Evolutionary conservation across 1,140 invertebrate genomes (phyloP).

Genomic region (Sycophaga agraensis): DNA sequence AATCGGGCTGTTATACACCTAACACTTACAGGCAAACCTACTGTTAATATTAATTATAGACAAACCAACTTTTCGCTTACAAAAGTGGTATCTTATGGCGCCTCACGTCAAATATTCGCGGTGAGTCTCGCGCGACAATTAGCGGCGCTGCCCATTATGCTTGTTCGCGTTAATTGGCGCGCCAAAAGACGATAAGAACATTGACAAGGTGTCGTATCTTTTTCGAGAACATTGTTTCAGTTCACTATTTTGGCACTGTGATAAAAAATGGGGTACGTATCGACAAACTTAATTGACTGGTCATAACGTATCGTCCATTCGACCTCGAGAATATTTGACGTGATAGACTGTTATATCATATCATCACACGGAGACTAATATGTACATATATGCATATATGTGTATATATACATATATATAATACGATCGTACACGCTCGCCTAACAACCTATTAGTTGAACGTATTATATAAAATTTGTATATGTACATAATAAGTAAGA

Average conservation of each 20-base stretch:
- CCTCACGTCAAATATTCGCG: conserved; percentile 45
- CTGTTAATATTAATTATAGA: conserved; percentile 39
- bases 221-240: too few species aligned
- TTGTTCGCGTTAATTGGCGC: conserved; percentile 29
- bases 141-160: conserved; percentile 25
- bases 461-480: not conserved
- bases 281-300: not conserved
- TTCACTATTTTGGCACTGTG: not conserved
- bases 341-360: conserved; percentile 5
- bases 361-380: conserved; percentile 7
- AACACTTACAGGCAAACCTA: conserved; percentile 58
- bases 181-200: not conserved
- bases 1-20: conserved; percentile 51
- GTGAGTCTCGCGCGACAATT: conserved; percentile 21
- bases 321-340: not conserved
- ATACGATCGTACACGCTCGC: conserved; percentile 6
- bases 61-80: conserved; percentile 50
- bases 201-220: not conserved
- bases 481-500: conserved; percentile 1
- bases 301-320: not conserved
- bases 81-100: conserved; percentile 27
- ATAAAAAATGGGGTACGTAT: not conserved
- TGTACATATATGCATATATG: not conserved
- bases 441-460: conserved; percentile 9
- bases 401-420: conserved; percentile 2